Evolutionary conservation across 2,888 invertebrate genomes (phyloP).

Genomic region (Meghimatium bilineatum): DNA sequence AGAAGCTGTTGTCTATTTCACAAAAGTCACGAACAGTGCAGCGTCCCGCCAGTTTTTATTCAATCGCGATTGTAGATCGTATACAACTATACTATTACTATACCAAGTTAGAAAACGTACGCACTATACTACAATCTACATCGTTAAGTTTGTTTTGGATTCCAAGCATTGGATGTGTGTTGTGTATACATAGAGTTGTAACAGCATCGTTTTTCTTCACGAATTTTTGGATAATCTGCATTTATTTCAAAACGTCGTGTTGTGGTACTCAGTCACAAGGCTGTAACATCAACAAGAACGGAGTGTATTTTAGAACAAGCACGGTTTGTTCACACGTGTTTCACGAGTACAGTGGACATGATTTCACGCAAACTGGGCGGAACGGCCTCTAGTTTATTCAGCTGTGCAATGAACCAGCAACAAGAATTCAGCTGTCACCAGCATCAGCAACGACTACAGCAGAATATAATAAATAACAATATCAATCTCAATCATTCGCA

Average conservation of each 20-base stretch:
- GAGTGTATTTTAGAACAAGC: background rate
- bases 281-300: background rate
- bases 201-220: background rate
- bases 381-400: background rate
- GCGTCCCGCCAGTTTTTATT: background rate
- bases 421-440: background rate
- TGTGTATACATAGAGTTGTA: background rate
- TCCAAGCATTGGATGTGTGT: too few relatives aligned
- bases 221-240: background rate
- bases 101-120: too few relatives aligned
- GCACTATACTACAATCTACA: too few relatives aligned
- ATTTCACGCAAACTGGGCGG: conserved; percentile 22
- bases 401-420: conserved; percentile 35
- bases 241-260: background rate
- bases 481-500: conserved; percentile 25
- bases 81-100: too few relatives aligned
- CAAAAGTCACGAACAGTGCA: background rate
- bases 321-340: background rate
- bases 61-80: too few relatives aligned
- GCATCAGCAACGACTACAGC: conserved; percentile 25
- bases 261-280: background rate
- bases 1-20: background rate
- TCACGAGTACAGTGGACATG: background rate
- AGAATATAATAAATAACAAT: conserved; percentile 42
- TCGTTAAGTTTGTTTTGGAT: too few relatives aligned